These are phyloP conservation scores for Sinotaia quadrata DNA, from an alignment of 2,888 invertebrate genomes.

Conservation along the genomic window DNA sequence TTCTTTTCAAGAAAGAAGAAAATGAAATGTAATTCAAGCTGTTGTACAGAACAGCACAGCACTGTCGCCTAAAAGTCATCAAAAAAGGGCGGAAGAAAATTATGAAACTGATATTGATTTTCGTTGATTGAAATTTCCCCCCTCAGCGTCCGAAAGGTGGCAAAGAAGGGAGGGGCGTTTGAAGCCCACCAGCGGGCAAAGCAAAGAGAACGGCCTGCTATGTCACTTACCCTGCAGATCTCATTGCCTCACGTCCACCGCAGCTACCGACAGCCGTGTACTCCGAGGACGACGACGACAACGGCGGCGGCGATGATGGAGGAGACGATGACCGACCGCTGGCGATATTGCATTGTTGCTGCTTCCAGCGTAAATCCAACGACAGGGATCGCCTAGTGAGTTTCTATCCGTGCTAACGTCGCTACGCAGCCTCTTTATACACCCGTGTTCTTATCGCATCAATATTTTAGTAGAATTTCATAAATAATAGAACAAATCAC, in stretches of 20 bases:
- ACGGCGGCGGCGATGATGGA: too few species aligned
- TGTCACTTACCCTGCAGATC: neutral
- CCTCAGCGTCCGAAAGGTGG: too few species aligned
- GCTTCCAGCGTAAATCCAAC: neutral
- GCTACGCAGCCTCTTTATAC: constrained; percentile 39
- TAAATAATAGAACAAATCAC: constrained; percentile 49
- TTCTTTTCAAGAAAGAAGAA: too few species aligned
- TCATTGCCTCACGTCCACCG: neutral
- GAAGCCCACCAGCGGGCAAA: too few species aligned
- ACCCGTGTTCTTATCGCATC: constrained; percentile 44
- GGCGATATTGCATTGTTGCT: neutral
- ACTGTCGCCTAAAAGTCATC: too few species aligned
- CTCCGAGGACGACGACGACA: neutral
- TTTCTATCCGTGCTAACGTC: constrained; percentile 5
- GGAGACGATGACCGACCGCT: too few species aligned
- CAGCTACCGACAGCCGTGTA: neutral
- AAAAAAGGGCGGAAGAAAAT: too few species aligned
- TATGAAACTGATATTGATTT: too few species aligned
- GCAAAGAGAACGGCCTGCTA: too few species aligned
- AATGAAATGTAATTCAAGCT: neutral
- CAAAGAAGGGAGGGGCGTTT: too few species aligned
- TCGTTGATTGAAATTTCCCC: too few species aligned
- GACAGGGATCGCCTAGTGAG: neutral
- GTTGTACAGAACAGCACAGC: neutral
- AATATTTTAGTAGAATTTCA: constrained; percentile 50